Evolutionary conservation across 1,140 invertebrate genomes (phyloP).

Genomic region (Drosophila repletoides): DNA sequence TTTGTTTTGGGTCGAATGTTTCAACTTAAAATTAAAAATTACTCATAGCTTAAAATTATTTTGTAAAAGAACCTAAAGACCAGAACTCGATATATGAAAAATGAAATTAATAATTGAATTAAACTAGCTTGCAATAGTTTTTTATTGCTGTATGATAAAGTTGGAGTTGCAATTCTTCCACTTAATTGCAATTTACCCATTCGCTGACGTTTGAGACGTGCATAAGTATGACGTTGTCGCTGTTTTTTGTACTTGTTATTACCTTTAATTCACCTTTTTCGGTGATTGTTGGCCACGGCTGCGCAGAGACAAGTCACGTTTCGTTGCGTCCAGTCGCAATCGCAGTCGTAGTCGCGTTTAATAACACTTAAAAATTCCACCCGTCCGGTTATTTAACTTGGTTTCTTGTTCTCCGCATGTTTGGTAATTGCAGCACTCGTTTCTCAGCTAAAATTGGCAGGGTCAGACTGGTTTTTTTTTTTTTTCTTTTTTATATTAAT

Average conservation of each 20-base stretch:
- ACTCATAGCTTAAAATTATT: no score
- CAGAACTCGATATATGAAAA: no score
- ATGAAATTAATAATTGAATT: background rate
- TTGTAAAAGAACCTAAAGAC: no score
- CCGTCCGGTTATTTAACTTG: constrained; percentile 53
- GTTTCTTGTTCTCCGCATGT: constrained; percentile 44
- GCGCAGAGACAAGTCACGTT: constrained; percentile 10
- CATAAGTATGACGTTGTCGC: constrained; percentile 37
- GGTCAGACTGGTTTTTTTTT: constrained; percentile 44
- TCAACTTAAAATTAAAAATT: no score
- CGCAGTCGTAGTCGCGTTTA: constrained; percentile 17
- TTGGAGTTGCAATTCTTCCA: constrained; percentile 43
- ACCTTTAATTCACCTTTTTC: constrained; percentile 62
- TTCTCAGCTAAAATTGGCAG: constrained; percentile 28
- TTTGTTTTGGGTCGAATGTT: no score
- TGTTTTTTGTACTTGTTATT: constrained; percentile 51
- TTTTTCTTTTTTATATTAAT: no score
- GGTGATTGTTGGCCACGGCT: constrained; percentile 55
- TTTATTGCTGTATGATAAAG: constrained; percentile 24
- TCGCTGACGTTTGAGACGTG: no score
- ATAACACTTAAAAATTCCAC: constrained; percentile 14
- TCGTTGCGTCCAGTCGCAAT: background rate
- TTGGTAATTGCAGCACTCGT: constrained; percentile 50
- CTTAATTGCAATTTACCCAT: constrained; percentile 59
- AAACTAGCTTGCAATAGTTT: constrained; percentile 13